Base-by-base conservation (phyloP, 2,888 invertebrate genomes). In the Aporophyla nigra region DNA sequence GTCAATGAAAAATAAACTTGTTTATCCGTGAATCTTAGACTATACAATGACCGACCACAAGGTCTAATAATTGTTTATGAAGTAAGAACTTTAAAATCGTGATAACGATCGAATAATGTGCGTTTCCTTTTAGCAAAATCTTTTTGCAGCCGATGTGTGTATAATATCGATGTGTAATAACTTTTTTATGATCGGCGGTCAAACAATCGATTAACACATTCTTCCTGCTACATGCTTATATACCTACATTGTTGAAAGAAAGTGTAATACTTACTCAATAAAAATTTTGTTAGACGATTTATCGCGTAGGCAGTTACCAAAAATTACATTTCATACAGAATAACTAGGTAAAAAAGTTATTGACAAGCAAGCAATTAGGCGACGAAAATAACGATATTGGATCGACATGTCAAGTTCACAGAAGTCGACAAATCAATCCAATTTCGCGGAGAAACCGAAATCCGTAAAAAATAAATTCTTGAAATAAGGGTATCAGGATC, bases 111-210 rank as follows among this genome's bases (percentile, higher is more conserved):
- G 27, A 16, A 9, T 56, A 49, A 77, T 84, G 62, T 56, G 53
- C 21, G 70, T 77, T 77, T 72, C 56, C 70, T 81, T 70, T 70
- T 70, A 81, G 53, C 58, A 72, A n/a, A 71, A 73, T 40, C 59
- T 76, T 76, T 68, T 62, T 21, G n/a, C 76, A 66, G 40, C n/a
- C 54, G 24, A 80, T 72, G 53, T 81, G 73, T 53, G 27, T 68
- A 59, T 58, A 76, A 46, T 62, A 81, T 43, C 33, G 71, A 72
- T 7, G 21, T 43, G 66, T 72, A 54, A 72, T 80, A 76, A 59
- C 19, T 2, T 67, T n/a, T 76, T 81, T 84, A 84, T 72, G 81
- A 65, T 84, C 40, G 51, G 12, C 49, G 33, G n/a, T n/a, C n/a
- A 84, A 71, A 53, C 59, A 51, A 65, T 65, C 59, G 46, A 76